Evolutionary conservation across 2,797 vertebrate genomes (phyloP).

Genomic region (Acipenser oxyrinchus): DNA sequence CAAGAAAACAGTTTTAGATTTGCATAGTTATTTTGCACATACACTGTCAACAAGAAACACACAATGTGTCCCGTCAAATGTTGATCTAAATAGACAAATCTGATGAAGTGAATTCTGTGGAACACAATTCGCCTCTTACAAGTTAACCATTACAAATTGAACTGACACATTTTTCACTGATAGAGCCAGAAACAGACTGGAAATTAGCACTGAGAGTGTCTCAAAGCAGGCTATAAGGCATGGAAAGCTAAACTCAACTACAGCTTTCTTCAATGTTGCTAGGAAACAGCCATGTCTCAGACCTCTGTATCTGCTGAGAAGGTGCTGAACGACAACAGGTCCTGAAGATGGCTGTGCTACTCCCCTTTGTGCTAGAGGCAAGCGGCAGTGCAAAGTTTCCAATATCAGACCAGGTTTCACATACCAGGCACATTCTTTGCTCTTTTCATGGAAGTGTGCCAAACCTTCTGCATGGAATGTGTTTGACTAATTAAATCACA

Average conservation of each 20-base stretch:
- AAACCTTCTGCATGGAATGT: no score
- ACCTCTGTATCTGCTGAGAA: slow-evolving; percentile 26
- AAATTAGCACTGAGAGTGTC: background rate
- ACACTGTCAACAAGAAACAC: no score
- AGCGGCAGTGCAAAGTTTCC: background rate
- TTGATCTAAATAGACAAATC: background rate
- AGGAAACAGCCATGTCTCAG: slow-evolving; percentile 26
- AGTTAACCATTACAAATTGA: background rate
- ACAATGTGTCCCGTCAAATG: no score
- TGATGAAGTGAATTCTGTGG: background rate
- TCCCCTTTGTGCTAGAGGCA: background rate
- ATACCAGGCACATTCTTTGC: background rate
- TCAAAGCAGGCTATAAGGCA: background rate
- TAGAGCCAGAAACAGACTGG: background rate
- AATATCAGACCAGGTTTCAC: background rate
- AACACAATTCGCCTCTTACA: background rate
- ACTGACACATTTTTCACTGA: background rate
- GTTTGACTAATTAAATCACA: no score
- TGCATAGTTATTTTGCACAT: no score
- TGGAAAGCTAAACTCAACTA: slow-evolving; percentile 22
- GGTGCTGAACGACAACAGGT: slow-evolving; percentile 12
- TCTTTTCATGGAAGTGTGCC: no score
- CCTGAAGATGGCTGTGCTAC: background rate
- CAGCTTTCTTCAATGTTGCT: slow-evolving; percentile 20
- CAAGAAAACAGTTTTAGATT: no score